Evolutionary conservation across 2,113 vertebrate species (phyloP).

Genomic region (Saimiri boliviensis): DNA sequence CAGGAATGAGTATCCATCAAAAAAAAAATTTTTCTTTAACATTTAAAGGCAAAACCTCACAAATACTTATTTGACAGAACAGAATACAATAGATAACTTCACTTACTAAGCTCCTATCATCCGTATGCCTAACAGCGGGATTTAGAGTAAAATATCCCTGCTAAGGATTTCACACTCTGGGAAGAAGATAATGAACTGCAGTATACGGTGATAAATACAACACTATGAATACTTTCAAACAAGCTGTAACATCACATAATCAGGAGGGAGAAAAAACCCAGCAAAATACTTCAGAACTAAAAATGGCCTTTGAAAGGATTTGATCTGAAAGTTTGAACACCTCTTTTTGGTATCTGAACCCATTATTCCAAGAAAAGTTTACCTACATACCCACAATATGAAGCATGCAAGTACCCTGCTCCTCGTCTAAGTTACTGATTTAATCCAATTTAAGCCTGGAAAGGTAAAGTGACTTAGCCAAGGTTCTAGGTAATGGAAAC

Average conservation of each 20-base stretch:
- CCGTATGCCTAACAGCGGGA: accelerated
- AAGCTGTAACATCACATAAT: not conserved
- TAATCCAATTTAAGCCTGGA: not conserved
- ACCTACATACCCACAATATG: accelerated
- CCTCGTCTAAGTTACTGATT: not conserved
- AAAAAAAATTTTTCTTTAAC: not conserved
- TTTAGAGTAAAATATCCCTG: not conserved
- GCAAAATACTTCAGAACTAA: not conserved
- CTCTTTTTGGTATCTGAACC: not conserved
- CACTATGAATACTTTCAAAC: accelerated
- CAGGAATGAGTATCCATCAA: not conserved
- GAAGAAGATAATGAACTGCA: not conserved
- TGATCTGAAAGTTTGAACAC: not conserved
- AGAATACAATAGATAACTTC: not conserved
- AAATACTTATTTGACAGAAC: not conserved
- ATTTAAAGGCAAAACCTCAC: not conserved
- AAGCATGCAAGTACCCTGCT: too few relatives aligned
- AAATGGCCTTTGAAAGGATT: not conserved
- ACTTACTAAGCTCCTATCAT: not conserved
- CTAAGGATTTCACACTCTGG: not conserved
- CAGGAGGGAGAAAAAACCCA: not conserved
- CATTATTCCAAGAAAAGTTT: not conserved
- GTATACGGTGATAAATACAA: accelerated
- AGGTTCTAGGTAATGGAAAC: not conserved
- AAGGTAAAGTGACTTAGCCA: not conserved